phyloP scores from a whole-genome alignment of 2,113 vertebrate genomes.

The Dryoscopus gambensis region DNA sequence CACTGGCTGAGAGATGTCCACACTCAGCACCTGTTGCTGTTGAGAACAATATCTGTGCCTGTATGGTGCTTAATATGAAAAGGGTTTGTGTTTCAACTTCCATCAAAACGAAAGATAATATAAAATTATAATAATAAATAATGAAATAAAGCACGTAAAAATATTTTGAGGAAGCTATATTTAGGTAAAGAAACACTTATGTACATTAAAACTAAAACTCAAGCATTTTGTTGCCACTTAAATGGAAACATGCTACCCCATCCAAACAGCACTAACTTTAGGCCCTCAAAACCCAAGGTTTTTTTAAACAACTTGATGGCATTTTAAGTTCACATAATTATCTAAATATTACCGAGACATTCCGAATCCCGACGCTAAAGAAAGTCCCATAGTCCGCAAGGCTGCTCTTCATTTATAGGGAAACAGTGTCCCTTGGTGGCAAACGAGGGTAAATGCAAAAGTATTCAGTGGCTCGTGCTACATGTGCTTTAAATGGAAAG shows the following conservation, averaged over 20 bases:
- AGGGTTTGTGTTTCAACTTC: neutral
- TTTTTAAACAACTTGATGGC: neutral
- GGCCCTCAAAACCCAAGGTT: neutral
- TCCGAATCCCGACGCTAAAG: neutral
- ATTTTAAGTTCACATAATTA: neutral
- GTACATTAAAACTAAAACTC: neutral
- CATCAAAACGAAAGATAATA: neutral
- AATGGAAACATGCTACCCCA: neutral
- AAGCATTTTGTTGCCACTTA: neutral
- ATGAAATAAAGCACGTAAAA: neutral
- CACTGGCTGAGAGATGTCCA: neutral
- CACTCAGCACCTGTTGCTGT: neutral
- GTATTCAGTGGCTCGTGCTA: neutral
- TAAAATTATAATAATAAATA: neutral
- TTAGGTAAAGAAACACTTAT: neutral
- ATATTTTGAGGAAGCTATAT: neutral
- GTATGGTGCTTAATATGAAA: neutral
- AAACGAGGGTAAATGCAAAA: neutral
- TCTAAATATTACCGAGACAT: neutral
- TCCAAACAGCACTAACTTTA: neutral
- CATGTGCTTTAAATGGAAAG: neutral
- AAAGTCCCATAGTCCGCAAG: fast-evolving
- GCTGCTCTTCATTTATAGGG: neutral
- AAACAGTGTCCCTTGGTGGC: slow-evolving; percentile 40
- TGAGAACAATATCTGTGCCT: neutral